Percentiles rank a stretch among this genome's conserved stretches.
These are phyloP conservation scores for Phymastichus coffea DNA, from an alignment of 1,140 invertebrate species.

Conservation along the genomic window DNA sequence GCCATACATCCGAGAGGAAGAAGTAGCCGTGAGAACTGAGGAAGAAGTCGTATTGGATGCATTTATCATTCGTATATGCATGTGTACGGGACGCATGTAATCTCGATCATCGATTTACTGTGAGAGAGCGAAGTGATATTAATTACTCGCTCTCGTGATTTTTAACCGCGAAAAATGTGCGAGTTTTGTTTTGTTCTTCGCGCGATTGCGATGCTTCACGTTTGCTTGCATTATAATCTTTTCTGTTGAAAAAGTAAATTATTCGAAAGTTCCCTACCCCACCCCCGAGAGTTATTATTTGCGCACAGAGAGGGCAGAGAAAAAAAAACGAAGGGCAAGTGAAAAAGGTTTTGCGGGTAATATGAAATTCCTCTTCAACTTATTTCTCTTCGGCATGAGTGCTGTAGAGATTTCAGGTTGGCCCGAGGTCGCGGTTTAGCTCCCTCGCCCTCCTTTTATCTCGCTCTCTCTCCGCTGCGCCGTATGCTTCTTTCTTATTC, in stretches of 20 bases:
- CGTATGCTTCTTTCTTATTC: too few relatives aligned
- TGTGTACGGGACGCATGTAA: not conserved
- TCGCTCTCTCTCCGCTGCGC: too few relatives aligned
- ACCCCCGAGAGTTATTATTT: too few relatives aligned
- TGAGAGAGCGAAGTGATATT: too few relatives aligned
- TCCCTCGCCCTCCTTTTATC: not conserved
- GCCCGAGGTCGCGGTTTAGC: not conserved
- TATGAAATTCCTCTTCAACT: not conserved
- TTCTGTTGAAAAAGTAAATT: too few relatives aligned
- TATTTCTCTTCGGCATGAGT: not conserved
- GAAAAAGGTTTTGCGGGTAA: not conserved
- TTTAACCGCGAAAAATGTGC: too few relatives aligned
- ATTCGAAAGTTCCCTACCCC: too few relatives aligned
- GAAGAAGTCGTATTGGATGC: not conserved
- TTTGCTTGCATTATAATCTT: too few relatives aligned
- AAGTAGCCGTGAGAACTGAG: conserved; percentile 6
- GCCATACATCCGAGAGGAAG: not conserved
- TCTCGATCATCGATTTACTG: conserved; percentile 9
- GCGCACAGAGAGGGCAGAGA: not conserved
- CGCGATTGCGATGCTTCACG: too few relatives aligned
- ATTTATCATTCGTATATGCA: conserved; percentile 14
- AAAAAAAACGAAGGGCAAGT: not conserved
- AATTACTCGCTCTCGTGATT: too few relatives aligned
- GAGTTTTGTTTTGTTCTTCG: not conserved
- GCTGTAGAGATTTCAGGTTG: too few relatives aligned